phyloP scores from a whole-genome alignment of 1,140 invertebrate species.

The Apolygus lucorum region DNA sequence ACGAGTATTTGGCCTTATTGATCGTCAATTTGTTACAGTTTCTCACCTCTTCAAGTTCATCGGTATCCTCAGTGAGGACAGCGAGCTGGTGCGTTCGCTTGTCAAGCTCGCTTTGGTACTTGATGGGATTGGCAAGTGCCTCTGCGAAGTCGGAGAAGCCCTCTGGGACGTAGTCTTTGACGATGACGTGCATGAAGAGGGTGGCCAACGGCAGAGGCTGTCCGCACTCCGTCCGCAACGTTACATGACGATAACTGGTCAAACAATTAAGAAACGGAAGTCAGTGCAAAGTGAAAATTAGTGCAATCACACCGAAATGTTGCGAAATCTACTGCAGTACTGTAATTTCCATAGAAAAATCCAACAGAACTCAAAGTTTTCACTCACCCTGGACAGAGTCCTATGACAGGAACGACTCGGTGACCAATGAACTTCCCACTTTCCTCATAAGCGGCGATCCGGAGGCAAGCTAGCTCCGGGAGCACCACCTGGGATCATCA shows the following conservation, averaged over 20 bases:
- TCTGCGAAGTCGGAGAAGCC: slow-evolving; percentile 88
- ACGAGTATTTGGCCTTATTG: no score
- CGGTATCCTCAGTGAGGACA: slow-evolving; percentile 60
- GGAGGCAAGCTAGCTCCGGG: slow-evolving; percentile 89
- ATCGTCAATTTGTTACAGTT: no score
- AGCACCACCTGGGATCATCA: slow-evolving; percentile 85
- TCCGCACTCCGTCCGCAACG: slow-evolving; percentile 83
- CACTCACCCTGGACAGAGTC: slow-evolving; percentile 77
- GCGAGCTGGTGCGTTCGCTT: slow-evolving; percentile 84
- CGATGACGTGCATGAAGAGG: slow-evolving; percentile 83
- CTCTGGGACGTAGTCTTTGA: slow-evolving; percentile 97
- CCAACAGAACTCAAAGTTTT: no score
- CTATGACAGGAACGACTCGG: slow-evolving; percentile 89
- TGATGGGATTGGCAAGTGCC: slow-evolving; percentile 93
- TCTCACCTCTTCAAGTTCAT: slow-evolving; percentile 21
- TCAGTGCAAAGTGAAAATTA: no score
- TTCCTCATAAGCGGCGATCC: slow-evolving; percentile 96
- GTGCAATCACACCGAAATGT: no score
- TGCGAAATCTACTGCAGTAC: no score
- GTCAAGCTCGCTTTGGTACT: slow-evolving; percentile 88
- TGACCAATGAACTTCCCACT: slow-evolving; percentile 89
- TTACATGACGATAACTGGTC: slow-evolving; percentile 65
- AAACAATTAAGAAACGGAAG: no score
- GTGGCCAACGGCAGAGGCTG: slow-evolving; percentile 83
- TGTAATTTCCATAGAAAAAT: no score